Conservation (phyloP, 2,113 vertebrate species). For the Psettodes erumei region DNA sequence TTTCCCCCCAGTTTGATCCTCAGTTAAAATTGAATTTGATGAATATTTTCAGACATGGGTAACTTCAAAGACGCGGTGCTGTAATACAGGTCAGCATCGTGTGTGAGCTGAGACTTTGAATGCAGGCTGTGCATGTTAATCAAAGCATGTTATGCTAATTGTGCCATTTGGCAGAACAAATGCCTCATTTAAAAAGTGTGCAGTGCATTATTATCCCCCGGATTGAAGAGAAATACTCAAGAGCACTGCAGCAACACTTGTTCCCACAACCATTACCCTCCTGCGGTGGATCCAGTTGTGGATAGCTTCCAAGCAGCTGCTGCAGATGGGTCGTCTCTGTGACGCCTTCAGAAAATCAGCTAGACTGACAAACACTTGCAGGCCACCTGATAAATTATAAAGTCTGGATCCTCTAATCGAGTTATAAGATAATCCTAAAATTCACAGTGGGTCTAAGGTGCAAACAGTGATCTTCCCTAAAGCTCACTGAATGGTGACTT, state of each 20-base stretch:
- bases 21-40: slow-evolving; percentile 50
- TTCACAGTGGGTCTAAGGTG: slow-evolving; percentile 23
- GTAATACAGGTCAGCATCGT: slow-evolving; percentile 48
- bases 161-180: slow-evolving; percentile 49
- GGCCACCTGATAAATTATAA: not conserved
- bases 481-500: slow-evolving; percentile 2
- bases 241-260: slow-evolving; percentile 51
- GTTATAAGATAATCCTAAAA: slow-evolving; percentile 33
- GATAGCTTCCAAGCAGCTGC: slow-evolving; percentile 55
- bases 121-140: slow-evolving; percentile 37
- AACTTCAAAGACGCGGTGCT: slow-evolving; percentile 56
- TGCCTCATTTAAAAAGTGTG: slow-evolving; percentile 39
- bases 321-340: slow-evolving; percentile 43
- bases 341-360: slow-evolving; percentile 32
- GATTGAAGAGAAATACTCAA: slow-evolving; percentile 43
- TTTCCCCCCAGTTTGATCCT: slow-evolving; percentile 56
- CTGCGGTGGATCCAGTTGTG: slow-evolving; percentile 36
- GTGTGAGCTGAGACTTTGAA: slow-evolving; percentile 39
- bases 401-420: not conserved
- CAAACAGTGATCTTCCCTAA: slow-evolving; percentile 11
- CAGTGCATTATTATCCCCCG: slow-evolving; percentile 32
- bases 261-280: slow-evolving; percentile 49
- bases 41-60: slow-evolving; percentile 52
- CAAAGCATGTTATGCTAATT: slow-evolving; percentile 58
- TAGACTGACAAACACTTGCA: slow-evolving; percentile 1